A percentile compares a stretch with the other conserved stretches of the same genome.
Evolutionary conservation across 2,113 vertebrate species (phyloP).

Genomic region (Pelodiscus sinensis): DNA sequence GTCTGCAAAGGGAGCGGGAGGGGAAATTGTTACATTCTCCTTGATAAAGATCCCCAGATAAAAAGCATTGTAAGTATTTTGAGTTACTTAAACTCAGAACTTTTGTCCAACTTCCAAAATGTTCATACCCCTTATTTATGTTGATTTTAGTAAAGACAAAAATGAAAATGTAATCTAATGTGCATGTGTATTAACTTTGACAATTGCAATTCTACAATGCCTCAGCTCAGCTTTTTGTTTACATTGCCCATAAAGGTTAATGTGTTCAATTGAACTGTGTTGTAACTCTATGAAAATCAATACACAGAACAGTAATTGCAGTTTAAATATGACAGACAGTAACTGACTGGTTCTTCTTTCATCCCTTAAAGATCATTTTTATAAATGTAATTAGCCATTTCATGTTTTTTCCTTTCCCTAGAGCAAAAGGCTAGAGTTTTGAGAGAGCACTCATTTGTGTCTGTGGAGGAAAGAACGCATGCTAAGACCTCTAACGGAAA

Average conservation of each 20-base stretch:
- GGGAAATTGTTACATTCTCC: not conserved
- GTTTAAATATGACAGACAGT: not conserved
- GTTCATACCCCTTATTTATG: not conserved
- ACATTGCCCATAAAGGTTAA: not conserved
- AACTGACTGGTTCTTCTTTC: not conserved
- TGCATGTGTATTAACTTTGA: not conserved
- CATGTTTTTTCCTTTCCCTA: not conserved
- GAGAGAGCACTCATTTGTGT: constrained; percentile 17
- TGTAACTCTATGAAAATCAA: rapidly evolving
- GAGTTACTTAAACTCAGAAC: not conserved
- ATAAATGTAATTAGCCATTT: not conserved
- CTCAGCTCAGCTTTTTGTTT: not conserved
- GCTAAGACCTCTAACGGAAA: constrained; percentile 1
- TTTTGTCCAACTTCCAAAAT: not conserved
- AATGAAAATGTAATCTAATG: not conserved
- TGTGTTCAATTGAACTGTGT: not conserved
- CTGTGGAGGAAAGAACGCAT: not conserved
- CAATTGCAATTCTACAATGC: not conserved
- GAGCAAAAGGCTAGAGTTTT: not conserved
- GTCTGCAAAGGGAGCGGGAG: not conserved
- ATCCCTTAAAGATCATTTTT: not conserved
- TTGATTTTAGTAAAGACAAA: not conserved
- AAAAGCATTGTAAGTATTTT: not conserved
- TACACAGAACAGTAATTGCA: not conserved
- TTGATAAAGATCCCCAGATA: not conserved